These are phyloP conservation scores for Hypercompe scribonia DNA, from an alignment of 2,888 invertebrate species.

Conservation along the genomic window DNA sequence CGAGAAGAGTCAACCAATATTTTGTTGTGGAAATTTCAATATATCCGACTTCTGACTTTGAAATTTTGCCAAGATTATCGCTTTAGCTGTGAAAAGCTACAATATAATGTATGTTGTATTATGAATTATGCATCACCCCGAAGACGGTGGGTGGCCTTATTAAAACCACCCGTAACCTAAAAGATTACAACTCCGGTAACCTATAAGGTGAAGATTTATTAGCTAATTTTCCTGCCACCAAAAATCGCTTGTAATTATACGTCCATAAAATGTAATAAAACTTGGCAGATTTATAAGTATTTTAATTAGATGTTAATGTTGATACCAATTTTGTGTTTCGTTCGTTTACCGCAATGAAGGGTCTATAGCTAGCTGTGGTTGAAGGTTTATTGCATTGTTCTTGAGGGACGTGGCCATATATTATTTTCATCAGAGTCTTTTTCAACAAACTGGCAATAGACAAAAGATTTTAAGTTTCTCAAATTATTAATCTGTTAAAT, in stretches of 20 bases:
- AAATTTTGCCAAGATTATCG: constrained; percentile 24
- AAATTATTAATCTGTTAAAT: neutral
- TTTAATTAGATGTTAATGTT: constrained; percentile 31
- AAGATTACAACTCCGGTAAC: constrained; percentile 35
- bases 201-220: constrained; percentile 51
- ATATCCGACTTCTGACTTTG: neutral
- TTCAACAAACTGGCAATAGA: neutral
- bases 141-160: constrained; percentile 35
- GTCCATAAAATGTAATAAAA: constrained; percentile 43
- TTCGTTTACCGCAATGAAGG: neutral
- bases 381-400: neutral
- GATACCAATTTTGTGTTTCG: constrained; percentile 14
- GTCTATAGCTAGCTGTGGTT: neutral
- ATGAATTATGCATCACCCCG: constrained; percentile 48
- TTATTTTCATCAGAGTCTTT: neutral
- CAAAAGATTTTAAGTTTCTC: neutral
- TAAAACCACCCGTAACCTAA: constrained; percentile 42
- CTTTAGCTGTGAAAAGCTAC: constrained; percentile 27
- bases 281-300: constrained; percentile 42
- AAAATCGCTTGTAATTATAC: constrained; percentile 44
- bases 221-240: constrained; percentile 44
- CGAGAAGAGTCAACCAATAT: neutral
- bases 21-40: neutral
- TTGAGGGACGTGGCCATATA: neutral
- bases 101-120: constrained; percentile 38